Evolutionary conservation across 53 echinoderm and acorn worm genomes (phyloP).

Genomic region (Echinarachnius parma): DNA sequence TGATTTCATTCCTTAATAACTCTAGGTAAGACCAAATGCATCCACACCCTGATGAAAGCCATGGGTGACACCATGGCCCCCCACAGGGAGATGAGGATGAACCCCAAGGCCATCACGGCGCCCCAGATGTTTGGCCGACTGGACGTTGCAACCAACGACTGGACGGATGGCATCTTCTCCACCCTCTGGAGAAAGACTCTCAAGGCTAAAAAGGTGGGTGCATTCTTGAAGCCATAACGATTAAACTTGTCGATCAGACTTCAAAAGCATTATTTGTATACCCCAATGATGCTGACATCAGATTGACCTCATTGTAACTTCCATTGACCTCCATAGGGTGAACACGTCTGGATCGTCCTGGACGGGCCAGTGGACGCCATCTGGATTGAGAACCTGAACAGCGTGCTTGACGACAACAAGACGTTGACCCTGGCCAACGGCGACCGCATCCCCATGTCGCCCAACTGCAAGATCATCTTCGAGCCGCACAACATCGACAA

Average conservation of each 20-base stretch:
- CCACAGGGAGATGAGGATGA: slow-evolving; percentile 97
- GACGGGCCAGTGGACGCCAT: slow-evolving; percentile 97
- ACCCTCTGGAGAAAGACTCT: slow-evolving; percentile 98
- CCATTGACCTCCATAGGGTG: too few species aligned
- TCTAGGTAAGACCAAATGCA: slow-evolving; percentile 89
- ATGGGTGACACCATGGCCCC: slow-evolving; percentile 88
- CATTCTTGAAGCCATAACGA: neutral
- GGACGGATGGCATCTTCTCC: slow-evolving; percentile 99
- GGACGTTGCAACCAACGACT: slow-evolving; percentile 98
- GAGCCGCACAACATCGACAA: slow-evolving; percentile 99
- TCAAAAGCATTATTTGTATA: neutral
- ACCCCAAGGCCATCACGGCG: slow-evolving; percentile 98
- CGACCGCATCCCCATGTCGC: slow-evolving; percentile 97
- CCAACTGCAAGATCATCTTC: slow-evolving; percentile 94
- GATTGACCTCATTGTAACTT: too few species aligned
- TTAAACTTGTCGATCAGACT: too few species aligned
- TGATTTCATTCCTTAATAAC: too few species aligned
- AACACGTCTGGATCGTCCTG: slow-evolving; percentile 96
- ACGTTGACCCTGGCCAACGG: slow-evolving; percentile 97
- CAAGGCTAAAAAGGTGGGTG: slow-evolving; percentile 98
- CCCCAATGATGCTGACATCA: too few species aligned
- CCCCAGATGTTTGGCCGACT: slow-evolving; percentile 99
- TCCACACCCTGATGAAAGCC: slow-evolving; percentile 86
- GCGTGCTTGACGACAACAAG: slow-evolving; percentile 97
- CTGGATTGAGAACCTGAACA: slow-evolving; percentile 99